A percentile compares a stretch with the other conserved stretches of the same genome.
phyloP scores from a whole-genome alignment of 2,113 vertebrate species.

The Gymnocephalus cernua region DNA sequence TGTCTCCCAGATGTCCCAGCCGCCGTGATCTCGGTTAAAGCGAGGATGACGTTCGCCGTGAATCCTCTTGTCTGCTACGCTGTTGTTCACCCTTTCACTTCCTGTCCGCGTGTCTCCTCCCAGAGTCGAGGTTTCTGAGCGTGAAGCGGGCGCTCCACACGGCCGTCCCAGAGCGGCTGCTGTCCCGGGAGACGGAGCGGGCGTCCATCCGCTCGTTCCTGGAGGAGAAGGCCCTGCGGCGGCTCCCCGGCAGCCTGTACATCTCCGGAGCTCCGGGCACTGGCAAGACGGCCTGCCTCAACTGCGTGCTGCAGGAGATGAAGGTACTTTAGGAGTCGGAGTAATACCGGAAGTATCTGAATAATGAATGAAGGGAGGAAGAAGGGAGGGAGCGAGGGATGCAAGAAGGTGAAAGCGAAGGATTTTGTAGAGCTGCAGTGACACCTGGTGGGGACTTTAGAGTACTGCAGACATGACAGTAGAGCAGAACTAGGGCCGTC shows the following conservation, averaged over 20 bases:
- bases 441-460: neutral
- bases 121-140: slow-evolving; percentile 88
- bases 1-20: too few relatives aligned
- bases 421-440: neutral
- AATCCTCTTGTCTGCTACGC: neutral
- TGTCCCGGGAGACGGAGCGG: slow-evolving; percentile 87
- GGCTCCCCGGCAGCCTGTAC: slow-evolving; percentile 90
- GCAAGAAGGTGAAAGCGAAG: too few relatives aligned
- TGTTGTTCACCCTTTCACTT: neutral
- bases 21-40: too few relatives aligned
- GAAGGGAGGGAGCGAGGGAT: too few relatives aligned
- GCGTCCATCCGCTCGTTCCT: slow-evolving; percentile 87
- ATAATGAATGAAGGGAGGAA: too few relatives aligned
- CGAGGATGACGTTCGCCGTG: too few relatives aligned
- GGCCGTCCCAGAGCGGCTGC: slow-evolving; percentile 88
- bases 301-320: slow-evolving; percentile 88
- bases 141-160: slow-evolving; percentile 91
- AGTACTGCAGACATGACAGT: neutral
- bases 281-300: slow-evolving; percentile 94
- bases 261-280: slow-evolving; percentile 95
- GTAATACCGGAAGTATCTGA: too few relatives aligned
- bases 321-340: slow-evolving; percentile 78
- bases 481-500: too few relatives aligned
- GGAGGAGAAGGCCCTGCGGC: slow-evolving; percentile 79
- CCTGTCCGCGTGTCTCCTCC: neutral